Evolutionary conservation across 2,888 invertebrate genomes (phyloP).

Genomic region (Sthenelais limicola): DNA sequence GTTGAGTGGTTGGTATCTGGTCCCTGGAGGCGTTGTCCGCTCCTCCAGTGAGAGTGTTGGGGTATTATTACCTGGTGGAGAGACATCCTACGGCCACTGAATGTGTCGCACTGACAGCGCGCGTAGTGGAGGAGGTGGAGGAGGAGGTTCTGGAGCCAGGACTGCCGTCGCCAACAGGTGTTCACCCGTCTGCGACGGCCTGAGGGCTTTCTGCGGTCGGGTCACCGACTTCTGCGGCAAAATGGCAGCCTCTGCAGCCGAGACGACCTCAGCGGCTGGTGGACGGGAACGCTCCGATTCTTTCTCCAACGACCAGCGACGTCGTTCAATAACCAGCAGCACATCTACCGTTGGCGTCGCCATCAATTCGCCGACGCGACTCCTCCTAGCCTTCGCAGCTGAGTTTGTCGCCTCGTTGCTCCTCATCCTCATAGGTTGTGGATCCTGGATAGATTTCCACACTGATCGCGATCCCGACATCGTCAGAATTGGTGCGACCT

Average conservation of each 20-base stretch:
- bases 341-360: conserved; percentile 11
- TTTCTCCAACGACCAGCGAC: neutral
- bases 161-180: neutral
- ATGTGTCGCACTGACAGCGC: conserved; percentile 31
- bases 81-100: no score
- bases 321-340: conserved; percentile 1
- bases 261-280: conserved; percentile 12
- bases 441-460: conserved; percentile 73
- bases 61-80: no score
- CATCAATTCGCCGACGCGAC: conserved; percentile 24
- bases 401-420: conserved; percentile 91
- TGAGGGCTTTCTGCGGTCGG: neutral
- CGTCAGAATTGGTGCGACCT: conserved; percentile 86
- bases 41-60: no score
- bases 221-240: conserved; percentile 16
- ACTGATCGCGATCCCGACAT: conserved; percentile 40
- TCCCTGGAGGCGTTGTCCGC: no score
- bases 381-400: conserved; percentile 79
- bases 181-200: neutral
- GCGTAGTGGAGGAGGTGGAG: neutral
- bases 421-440: conserved; percentile 89
- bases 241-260: conserved; percentile 18
- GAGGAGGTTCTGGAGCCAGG: neutral
- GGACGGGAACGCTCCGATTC: conserved; percentile 7
- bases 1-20: no score